These are phyloP conservation scores for Centropyge bicolor DNA, from an alignment of 2,797 vertebrate genomes.

Conservation along the genomic window DNA sequence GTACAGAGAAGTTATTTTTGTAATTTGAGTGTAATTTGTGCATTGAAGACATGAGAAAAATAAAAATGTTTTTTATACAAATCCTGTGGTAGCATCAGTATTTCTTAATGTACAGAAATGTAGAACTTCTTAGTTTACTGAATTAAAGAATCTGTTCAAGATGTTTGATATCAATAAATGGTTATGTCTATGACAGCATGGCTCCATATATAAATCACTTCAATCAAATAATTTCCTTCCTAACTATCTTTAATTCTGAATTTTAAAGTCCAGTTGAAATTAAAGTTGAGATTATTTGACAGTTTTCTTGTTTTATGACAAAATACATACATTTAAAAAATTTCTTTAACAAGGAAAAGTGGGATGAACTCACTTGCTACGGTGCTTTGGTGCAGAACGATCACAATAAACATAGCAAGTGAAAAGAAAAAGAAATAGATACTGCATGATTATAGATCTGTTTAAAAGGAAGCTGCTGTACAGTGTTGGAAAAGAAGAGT, in stretches of 20 bases:
- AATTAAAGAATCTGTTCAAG: not conserved
- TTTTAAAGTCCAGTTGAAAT: not conserved
- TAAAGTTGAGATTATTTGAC: not conserved
- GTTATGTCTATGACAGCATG: not conserved
- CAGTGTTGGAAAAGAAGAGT: not conserved
- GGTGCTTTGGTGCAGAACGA: not conserved
- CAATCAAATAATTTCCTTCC: not conserved
- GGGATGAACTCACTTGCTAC: not conserved
- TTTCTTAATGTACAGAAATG: slow-evolving; percentile 23
- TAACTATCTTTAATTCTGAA: not conserved
- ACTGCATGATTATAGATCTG: not conserved
- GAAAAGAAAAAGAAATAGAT: not conserved
- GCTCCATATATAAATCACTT: not conserved
- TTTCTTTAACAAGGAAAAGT: too few relatives aligned
- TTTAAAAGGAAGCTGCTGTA: not conserved
- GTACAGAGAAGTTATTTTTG: slow-evolving; percentile 2
- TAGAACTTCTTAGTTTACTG: not conserved
- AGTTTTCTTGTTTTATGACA: not conserved
- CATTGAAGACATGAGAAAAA: slow-evolving; percentile 26
- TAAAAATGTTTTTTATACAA: slow-evolving; percentile 25
- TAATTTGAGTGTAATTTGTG: slow-evolving; percentile 43
- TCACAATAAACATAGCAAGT: not conserved
- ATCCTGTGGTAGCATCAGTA: slow-evolving; percentile 19
- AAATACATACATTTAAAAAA: not conserved
- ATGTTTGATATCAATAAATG: slow-evolving; percentile 26